Percentiles rank a stretch among this genome's conserved stretches.
phyloP scores from a whole-genome alignment of 2,888 invertebrate species.

The Cryptocephalus primarius region DNA sequence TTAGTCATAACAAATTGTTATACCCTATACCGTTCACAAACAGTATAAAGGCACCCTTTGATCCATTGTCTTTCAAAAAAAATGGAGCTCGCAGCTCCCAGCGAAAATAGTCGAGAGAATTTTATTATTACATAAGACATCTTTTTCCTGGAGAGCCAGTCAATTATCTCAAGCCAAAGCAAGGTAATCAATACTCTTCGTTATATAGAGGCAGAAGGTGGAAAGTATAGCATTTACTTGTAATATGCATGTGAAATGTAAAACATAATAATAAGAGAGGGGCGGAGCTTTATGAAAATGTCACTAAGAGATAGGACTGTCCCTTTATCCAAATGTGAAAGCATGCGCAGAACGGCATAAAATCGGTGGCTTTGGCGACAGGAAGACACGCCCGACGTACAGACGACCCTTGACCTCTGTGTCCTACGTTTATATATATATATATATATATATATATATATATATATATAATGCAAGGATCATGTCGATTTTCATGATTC shows the following conservation, averaged over 20 bases:
- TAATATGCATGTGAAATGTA: background rate
- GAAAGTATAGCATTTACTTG: slow-evolving; percentile 1
- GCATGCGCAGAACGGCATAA: slow-evolving; percentile 32
- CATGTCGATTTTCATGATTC: slow-evolving; percentile 9
- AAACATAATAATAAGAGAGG: slow-evolving; percentile 8
- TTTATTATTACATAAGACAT: background rate
- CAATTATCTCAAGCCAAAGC: slow-evolving; percentile 1
- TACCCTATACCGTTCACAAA: too few species aligned
- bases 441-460: slow-evolving; percentile 16
- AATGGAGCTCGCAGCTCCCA: slow-evolving; percentile 1
- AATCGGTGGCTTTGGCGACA: slow-evolving; percentile 38
- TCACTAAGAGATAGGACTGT: slow-evolving; percentile 36
- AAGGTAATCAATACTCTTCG: background rate
- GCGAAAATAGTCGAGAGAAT: background rate
- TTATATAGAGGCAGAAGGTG: background rate
- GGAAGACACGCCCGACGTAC: slow-evolving; percentile 38
- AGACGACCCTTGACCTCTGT: slow-evolving; percentile 38
- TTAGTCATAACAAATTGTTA: too few species aligned
- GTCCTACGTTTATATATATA: slow-evolving; percentile 19
- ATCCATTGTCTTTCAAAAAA: slow-evolving; percentile 17
- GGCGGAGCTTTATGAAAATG: slow-evolving; percentile 34
- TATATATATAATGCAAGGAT: slow-evolving; percentile 9
- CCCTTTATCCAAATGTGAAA: slow-evolving; percentile 33
- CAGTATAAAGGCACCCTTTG: slow-evolving; percentile 10
- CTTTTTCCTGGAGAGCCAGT: background rate